Conservation (phyloP, 2,888 invertebrate species). For the Lutraria lutraria region DNA sequence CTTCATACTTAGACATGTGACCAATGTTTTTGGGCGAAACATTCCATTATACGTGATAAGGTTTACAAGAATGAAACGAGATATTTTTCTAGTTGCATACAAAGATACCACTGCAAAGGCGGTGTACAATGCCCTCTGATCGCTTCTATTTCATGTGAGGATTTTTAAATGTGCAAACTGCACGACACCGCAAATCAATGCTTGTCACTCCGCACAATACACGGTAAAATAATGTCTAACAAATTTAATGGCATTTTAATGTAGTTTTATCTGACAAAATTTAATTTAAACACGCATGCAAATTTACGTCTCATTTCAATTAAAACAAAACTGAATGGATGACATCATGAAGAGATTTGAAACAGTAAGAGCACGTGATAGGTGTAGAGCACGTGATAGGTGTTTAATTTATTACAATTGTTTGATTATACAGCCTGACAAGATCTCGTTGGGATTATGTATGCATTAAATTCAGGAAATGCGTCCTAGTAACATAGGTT, state of each 20-base stretch:
- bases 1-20: neutral
- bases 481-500: neutral
- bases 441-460: neutral
- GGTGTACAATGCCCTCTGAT: neutral
- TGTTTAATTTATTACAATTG: neutral
- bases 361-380: neutral
- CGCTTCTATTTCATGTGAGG: neutral
- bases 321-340: neutral
- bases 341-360: neutral
- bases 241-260: constrained; percentile 13
- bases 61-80: neutral
- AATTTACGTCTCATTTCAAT: neutral
- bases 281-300: constrained; percentile 9
- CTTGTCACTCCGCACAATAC: neutral
- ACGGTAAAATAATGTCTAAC: neutral
- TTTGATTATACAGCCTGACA: neutral
- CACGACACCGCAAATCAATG: constrained; percentile 6
- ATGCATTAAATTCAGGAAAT: constrained; percentile 10
- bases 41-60: neutral
- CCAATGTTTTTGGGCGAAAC: neutral
- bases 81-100: too few relatives aligned
- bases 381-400: neutral
- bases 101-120: too few relatives aligned
- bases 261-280: neutral
- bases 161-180: neutral